Conservation (phyloP, 2,113 vertebrate species). For the Triplophysa dalaica region DNA sequence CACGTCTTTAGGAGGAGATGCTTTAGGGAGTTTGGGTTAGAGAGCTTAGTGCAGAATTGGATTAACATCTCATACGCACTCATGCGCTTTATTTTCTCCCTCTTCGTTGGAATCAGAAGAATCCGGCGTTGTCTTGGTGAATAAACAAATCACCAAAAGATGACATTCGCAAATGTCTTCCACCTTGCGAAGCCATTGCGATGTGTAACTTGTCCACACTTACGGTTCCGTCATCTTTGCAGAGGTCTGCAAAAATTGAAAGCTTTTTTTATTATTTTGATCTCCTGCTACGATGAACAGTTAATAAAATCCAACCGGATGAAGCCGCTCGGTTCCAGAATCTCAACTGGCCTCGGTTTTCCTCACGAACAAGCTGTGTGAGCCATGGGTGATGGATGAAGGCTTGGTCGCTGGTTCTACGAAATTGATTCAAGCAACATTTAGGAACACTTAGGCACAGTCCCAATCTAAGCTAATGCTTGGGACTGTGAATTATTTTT, state of each 20-base stretch:
- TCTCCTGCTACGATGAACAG: conserved; percentile 40
- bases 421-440: conserved; percentile 55
- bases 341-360: conserved; percentile 37
- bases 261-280: conserved; percentile 23
- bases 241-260: not conserved
- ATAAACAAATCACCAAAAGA: conserved; percentile 39
- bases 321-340: conserved; percentile 49
- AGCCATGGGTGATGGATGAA: conserved; percentile 47
- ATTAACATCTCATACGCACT: conserved; percentile 51
- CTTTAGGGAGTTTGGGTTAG: conserved; percentile 45
- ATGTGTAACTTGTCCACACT: conserved; percentile 25
- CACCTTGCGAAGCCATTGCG: conserved; percentile 31
- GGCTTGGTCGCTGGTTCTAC: conserved; percentile 31
- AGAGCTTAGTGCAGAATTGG: conserved; percentile 56
- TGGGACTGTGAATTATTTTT: conserved; percentile 71
- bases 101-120: conserved; percentile 38
- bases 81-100: conserved; percentile 27
- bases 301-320: conserved; percentile 56
- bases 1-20: conserved; percentile 48
- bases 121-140: conserved; percentile 44
- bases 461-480: conserved; percentile 67
- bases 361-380: conserved; percentile 40
- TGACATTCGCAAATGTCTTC: conserved; percentile 29
- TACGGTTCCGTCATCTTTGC: not conserved
- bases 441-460: conserved; percentile 68